Conservation (phyloP, 1,140 invertebrate species). For the Drosophila prosaltans region DNA sequence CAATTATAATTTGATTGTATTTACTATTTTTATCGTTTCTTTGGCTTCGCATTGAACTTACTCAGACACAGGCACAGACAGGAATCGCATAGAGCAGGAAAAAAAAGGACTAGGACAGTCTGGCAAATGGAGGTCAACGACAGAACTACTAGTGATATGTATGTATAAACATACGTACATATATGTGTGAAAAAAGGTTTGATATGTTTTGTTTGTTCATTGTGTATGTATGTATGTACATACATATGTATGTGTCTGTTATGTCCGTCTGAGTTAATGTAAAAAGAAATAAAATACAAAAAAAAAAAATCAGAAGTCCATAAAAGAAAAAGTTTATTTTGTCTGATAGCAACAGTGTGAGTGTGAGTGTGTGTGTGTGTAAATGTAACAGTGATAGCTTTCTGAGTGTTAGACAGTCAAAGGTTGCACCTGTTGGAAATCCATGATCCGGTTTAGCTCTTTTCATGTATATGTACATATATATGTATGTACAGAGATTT, state of each 20-base stretch:
- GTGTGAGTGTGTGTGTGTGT: conserved; percentile 25
- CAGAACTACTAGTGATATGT: conserved; percentile 71
- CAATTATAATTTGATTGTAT: conserved; percentile 82
- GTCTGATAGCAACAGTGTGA: conserved; percentile 45
- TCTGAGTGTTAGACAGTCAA: conserved; percentile 25
- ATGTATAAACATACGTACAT: conserved; percentile 19
- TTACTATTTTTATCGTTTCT: conserved; percentile 81
- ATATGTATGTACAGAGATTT: not conserved
- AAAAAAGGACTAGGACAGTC: conserved; percentile 39
- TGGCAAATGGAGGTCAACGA: conserved; percentile 82
- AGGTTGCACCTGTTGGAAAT: conserved; percentile 60
- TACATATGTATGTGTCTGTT: conserved; percentile 25
- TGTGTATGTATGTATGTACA: conserved; percentile 14
- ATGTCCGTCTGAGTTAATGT: conserved; percentile 69
- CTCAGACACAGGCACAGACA: conserved; percentile 56
- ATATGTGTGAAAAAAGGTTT: conserved; percentile 22
- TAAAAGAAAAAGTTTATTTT: conserved; percentile 68
- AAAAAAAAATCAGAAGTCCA: conserved; percentile 45
- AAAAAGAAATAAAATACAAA: conserved; percentile 72
- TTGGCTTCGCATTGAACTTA: conserved; percentile 76
- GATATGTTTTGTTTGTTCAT: conserved; percentile 14
- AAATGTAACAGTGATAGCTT: conserved; percentile 17
- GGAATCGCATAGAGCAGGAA: conserved; percentile 17
- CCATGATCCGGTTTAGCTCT: conserved; percentile 9
- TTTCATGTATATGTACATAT: not conserved